A percentile compares a stretch with the other conserved stretches of the same genome.
phyloP scores from a whole-genome alignment of 2,797 vertebrate genomes.

The Merluccius polli region DNA sequence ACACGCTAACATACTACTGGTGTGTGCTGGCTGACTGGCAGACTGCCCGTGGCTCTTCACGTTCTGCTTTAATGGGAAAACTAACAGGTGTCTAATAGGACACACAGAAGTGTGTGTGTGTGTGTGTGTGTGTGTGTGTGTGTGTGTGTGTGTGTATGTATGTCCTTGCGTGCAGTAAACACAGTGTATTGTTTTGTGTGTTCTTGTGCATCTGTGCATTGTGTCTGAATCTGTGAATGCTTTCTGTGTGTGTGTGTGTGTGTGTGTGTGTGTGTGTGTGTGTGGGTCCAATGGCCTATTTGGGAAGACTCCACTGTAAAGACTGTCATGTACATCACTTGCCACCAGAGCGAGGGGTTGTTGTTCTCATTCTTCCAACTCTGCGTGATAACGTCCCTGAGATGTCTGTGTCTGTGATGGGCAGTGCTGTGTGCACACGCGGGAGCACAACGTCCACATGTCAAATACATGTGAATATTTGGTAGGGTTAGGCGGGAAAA shows the following conservation, averaged over 20 bases:
- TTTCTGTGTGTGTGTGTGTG: background rate
- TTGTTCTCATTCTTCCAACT: background rate
- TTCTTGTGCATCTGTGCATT: background rate
- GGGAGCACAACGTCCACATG: background rate
- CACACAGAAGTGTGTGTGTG: background rate
- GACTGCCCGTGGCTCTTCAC: background rate
- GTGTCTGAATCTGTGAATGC: conserved; percentile 4
- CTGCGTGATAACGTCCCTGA: background rate
- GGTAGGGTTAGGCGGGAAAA: background rate
- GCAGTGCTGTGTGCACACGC: background rate
- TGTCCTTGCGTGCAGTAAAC: background rate
- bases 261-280: background rate
- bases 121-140: background rate
- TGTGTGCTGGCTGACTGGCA: conserved; percentile 2
- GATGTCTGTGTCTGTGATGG: background rate
- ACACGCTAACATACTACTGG: background rate
- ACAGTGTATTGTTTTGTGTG: conserved; percentile 1
- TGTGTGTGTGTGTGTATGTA: background rate
- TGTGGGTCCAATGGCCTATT: background rate
- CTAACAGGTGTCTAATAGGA: background rate
- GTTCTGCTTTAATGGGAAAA: background rate
- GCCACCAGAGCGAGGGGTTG: background rate
- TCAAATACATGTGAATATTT: background rate
- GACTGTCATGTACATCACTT: background rate
- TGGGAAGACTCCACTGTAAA: background rate